Base-by-base conservation (phyloP, 2,888 invertebrate species). In the Phragmatobia fuliginosa region DNA sequence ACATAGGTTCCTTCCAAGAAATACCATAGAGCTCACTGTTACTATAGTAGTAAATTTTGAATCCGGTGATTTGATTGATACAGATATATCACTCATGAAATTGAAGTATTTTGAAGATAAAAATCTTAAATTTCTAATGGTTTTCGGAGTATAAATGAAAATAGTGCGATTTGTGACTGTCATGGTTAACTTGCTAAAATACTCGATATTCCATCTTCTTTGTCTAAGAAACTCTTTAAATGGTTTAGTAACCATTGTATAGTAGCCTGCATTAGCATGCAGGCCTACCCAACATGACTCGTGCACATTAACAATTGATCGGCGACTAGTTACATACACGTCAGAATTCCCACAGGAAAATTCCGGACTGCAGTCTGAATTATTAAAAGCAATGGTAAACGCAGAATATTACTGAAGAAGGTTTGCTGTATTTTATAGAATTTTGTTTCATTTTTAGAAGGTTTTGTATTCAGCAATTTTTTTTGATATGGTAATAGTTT, bases 321-420 rank as follows among this genome's bases (percentile, higher is more conserved):
- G 60, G 25, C 66, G 25, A 49, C 63, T 62, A 61, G 67, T 70
- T 62, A 38, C 49, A 52, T 60, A 63, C 72, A 62, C 58, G 78
- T 45, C 41, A 60, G 65, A 32, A 69, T 80, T 80, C 80, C 80
- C 80, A 82, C 68, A 62, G 82, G 82, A 74, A 76, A 81, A 76
- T 60, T 70, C 71, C 76, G 45, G 71, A 82, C 69, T 76, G 76
- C 68, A 61, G 32, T 56, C 66, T 80, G 73, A 72, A 76, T 78
- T 71, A 80, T 82, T 77, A 65, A 82, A 68, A 72, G 73, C 65
- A 21, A 59, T 60, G 41, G 66, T 32, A 36, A 64, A 60, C 74
- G 76, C 80, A 77, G 45, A 73, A 28, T 41, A 32, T 63, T 63
- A 28, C 31, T 52, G 16, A 36, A 33, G 0, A 64, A 56, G 21